A percentile compares a stretch with the other conserved stretches of the same genome.
These are phyloP conservation scores for Cetonia aurata DNA, from an alignment of 2,888 invertebrate species.

Conservation along the genomic window DNA sequence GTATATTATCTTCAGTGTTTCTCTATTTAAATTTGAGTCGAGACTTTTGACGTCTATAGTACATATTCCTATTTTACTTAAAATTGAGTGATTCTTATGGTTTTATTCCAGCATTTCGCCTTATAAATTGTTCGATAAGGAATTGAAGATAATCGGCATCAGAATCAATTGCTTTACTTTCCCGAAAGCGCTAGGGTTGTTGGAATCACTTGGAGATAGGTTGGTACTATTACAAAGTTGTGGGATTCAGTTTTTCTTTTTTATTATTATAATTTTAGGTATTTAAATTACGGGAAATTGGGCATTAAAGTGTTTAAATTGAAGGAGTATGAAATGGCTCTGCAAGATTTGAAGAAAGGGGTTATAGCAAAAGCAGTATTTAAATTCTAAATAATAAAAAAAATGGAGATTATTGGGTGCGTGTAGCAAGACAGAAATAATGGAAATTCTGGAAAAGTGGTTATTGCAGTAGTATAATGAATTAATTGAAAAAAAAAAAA, in stretches of 20 bases:
- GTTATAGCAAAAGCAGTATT: conserved; percentile 74
- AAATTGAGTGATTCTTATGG: too few species aligned
- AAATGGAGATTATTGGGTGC: too few species aligned
- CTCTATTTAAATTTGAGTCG: too few species aligned
- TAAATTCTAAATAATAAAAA: conserved; percentile 60
- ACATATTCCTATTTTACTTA: too few species aligned
- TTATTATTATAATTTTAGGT: too few species aligned
- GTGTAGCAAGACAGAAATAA: too few species aligned
- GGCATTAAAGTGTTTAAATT: conserved; percentile 72
- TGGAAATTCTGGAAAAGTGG: too few species aligned
- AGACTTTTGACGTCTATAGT: too few species aligned
- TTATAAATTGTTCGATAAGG: conserved; percentile 73
- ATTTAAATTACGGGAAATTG: conserved; percentile 72
- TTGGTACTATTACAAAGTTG: conserved; percentile 55
- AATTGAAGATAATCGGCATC: conserved; percentile 74
- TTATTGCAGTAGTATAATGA: too few species aligned
- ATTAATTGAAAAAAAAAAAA: too few species aligned
- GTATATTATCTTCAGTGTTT: too few species aligned
- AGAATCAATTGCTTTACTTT: conserved; percentile 79
- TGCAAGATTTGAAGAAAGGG: conserved; percentile 70
- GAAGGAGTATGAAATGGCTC: conserved; percentile 69
- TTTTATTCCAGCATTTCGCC: conserved; percentile 69
- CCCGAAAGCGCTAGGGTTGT: conserved; percentile 73
- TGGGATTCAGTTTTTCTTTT: conserved; percentile 12
- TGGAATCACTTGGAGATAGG: conserved; percentile 75